Conservation (phyloP, 2,113 vertebrate species). For the Mugil cephalus region DNA sequence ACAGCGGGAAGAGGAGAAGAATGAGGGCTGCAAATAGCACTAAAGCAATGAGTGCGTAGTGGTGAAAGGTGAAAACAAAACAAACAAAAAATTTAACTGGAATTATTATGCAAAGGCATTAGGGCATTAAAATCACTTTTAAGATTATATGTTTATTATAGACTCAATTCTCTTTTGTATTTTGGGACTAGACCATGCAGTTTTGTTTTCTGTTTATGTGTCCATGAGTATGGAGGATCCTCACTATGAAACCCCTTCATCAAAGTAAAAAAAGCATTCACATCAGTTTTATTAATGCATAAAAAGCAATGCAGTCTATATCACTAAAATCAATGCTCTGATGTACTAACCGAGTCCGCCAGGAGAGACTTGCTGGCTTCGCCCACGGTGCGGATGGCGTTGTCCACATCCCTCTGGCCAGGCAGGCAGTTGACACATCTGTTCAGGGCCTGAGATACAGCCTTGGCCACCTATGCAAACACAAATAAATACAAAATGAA, state of each 20-base stretch:
- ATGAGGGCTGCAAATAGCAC: neutral
- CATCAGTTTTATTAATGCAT: neutral
- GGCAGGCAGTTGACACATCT: slow-evolving; percentile 95
- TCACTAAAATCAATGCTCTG: neutral
- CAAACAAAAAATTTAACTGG: too few species aligned
- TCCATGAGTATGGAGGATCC: too few species aligned
- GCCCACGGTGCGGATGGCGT: slow-evolving; percentile 92
- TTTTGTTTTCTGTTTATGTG: too few species aligned
- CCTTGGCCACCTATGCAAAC: slow-evolving; percentile 92
- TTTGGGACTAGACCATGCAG: too few species aligned
- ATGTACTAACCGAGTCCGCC: slow-evolving; percentile 86
- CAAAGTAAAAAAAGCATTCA: neutral
- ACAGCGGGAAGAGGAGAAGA: neutral
- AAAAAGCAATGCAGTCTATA: neutral
- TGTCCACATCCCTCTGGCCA: slow-evolving; percentile 95
- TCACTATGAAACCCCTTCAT: too few species aligned
- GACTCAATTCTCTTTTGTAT: too few species aligned
- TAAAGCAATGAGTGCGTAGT: neutral
- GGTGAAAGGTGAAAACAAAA: neutral
- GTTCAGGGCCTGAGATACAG: slow-evolving; percentile 94
- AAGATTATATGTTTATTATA: too few species aligned
- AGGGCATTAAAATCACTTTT: too few species aligned
- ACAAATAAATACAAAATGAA: slow-evolving; percentile 9
- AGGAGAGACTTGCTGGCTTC: slow-evolving; percentile 96
- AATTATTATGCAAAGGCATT: too few species aligned